Conservation (phyloP, 1,140 invertebrate species). For the Drosophila mojavensis region DNA sequence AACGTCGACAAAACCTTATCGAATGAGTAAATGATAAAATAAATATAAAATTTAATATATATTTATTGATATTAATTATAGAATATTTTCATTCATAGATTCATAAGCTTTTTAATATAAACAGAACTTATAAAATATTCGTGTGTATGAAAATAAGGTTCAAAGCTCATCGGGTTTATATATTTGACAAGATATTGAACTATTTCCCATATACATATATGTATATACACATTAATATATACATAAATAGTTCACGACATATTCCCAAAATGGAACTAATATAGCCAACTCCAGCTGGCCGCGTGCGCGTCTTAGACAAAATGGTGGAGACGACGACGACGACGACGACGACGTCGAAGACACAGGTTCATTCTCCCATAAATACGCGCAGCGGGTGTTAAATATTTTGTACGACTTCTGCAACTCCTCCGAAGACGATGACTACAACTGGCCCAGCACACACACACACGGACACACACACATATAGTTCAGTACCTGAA, state of each 20-base stretch:
- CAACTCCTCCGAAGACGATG: constrained; percentile 68
- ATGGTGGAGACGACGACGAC: constrained; percentile 60
- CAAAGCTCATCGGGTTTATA: no score
- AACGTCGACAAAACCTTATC: no score
- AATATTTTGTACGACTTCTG: constrained; percentile 81
- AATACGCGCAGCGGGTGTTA: constrained; percentile 82
- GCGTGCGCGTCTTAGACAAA: constrained; percentile 69
- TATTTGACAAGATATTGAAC: no score
- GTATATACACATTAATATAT: no score
- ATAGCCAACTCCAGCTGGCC: background rate
- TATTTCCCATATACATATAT: no score
- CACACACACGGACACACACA: constrained; percentile 7
- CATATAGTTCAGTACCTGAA: background rate
- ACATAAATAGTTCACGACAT: background rate
- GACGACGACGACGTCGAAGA: constrained; percentile 29
- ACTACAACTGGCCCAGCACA: constrained; percentile 26
- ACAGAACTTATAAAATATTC: no score
- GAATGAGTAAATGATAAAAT: no score
- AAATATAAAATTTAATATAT: no score
- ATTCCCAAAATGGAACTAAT: background rate
- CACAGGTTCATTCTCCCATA: constrained; percentile 84
- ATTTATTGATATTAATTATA: no score
- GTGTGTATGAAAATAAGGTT: no score
- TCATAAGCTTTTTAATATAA: no score
- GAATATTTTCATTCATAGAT: no score